Conservation (phyloP, 1,140 invertebrate species). For the Neelides sp. region DNA sequence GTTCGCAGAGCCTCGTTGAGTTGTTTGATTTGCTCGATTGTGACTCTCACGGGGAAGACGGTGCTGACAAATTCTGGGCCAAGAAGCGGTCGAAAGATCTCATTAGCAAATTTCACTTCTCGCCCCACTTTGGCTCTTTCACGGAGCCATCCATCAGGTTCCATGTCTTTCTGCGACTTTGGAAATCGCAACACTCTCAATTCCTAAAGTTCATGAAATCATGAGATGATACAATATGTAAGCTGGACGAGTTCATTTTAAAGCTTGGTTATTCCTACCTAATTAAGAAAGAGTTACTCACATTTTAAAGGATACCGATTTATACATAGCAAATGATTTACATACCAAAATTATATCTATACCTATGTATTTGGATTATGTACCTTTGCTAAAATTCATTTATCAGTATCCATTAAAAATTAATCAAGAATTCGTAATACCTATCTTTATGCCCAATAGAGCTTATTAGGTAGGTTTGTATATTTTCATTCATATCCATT, state of each 20-base stretch:
- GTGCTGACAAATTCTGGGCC: slow-evolving; percentile 33
- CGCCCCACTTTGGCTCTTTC: slow-evolving; percentile 32
- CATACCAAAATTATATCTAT: too few relatives aligned
- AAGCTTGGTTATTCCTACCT: neutral
- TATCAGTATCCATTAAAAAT: too few relatives aligned
- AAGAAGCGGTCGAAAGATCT: slow-evolving; percentile 38
- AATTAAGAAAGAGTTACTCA: neutral
- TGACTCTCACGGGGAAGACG: slow-evolving; percentile 30
- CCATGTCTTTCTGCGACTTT: slow-evolving; percentile 33
- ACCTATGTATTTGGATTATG: too few relatives aligned
- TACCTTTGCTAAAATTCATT: too few relatives aligned
- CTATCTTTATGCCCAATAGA: too few relatives aligned
- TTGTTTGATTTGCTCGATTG: slow-evolving; percentile 28
- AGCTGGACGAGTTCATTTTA: neutral
- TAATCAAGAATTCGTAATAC: too few relatives aligned
- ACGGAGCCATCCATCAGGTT: slow-evolving; percentile 28
- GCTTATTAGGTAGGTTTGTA: too few relatives aligned
- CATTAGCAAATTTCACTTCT: slow-evolving; percentile 37
- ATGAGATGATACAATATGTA: neutral
- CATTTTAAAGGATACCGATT: neutral
- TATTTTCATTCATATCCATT: too few relatives aligned
- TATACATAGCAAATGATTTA: neutral
- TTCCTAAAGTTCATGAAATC: slow-evolving; percentile 34
- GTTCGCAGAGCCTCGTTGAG: slow-evolving; percentile 32
- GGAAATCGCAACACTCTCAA: slow-evolving; percentile 37